Percentiles rank a stretch among this genome's conserved stretches.
Evolutionary conservation across 2,113 vertebrate genomes (phyloP).

Genomic region (Aldabrachelys gigantea): DNA sequence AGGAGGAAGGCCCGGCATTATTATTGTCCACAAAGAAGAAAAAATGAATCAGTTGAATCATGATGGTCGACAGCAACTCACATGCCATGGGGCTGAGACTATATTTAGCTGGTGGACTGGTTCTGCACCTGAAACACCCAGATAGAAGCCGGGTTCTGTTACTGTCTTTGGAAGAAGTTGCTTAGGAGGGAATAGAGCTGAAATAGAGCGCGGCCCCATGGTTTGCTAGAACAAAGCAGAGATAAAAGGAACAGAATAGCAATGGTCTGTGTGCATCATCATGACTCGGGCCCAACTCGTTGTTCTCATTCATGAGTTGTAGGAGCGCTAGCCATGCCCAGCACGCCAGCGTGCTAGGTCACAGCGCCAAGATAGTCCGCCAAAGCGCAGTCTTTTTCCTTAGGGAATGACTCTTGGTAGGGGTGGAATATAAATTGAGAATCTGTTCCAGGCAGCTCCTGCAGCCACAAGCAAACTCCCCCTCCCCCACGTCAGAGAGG

Average conservation of each 20-base stretch:
- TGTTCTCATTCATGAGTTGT: background rate
- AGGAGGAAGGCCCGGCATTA: background rate
- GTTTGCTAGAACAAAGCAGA: background rate
- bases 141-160: background rate
- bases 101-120: slow-evolving; percentile 1
- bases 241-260: background rate
- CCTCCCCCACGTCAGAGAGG: background rate
- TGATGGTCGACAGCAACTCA: slow-evolving; percentile 36
- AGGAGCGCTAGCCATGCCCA: background rate
- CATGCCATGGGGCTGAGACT: background rate
- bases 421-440: background rate
- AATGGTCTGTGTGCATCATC: background rate
- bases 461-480: background rate
- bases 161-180: background rate
- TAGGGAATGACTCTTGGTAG: background rate
- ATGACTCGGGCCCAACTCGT: background rate
- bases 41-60: slow-evolving; percentile 36
- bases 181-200: background rate
- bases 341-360: background rate
- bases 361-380: background rate
- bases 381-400: background rate
- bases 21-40: slow-evolving; percentile 41
- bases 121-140: background rate
- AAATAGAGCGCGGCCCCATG: background rate
- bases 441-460: background rate